phyloP scores from a whole-genome alignment of 1,140 invertebrate species.

The Ceratitis capitata region DNA sequence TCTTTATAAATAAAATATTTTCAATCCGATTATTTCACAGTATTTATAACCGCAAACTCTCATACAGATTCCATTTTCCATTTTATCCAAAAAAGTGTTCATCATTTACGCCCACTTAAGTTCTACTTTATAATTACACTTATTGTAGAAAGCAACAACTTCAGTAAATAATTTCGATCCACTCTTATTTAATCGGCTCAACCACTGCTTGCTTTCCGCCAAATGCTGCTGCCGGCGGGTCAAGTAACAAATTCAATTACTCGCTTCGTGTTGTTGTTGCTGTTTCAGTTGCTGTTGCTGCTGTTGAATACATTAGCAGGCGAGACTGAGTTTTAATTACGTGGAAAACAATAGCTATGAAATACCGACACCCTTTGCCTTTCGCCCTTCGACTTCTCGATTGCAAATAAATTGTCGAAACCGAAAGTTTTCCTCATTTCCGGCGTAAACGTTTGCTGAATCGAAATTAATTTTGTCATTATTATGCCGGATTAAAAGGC shows the following conservation, averaged over 20 bases:
- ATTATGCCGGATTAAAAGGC: conserved; percentile 14
- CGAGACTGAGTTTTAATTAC: neutral
- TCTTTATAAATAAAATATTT: too few relatives aligned
- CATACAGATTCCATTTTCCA: too few relatives aligned
- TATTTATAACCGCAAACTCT: too few relatives aligned
- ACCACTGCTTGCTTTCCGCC: conserved; percentile 1
- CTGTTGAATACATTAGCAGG: neutral
- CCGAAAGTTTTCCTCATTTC: conserved; percentile 31
- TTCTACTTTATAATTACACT: neutral
- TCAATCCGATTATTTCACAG: too few relatives aligned
- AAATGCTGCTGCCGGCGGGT: too few relatives aligned
- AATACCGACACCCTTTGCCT: neutral
- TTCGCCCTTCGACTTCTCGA: neutral
- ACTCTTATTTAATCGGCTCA: neutral
- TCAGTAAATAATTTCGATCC: neutral
- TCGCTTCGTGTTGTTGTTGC: neutral
- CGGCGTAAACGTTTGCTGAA: conserved; percentile 14
- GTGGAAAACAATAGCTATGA: conserved; percentile 5
- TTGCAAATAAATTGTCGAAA: neutral
- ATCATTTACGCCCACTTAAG: too few relatives aligned
- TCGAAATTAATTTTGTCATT: conserved; percentile 37
- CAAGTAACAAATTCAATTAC: conserved; percentile 17
- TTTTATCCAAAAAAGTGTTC: too few relatives aligned
- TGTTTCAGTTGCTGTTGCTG: too few relatives aligned
- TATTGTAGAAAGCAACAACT: neutral